Evolutionary conservation across 2,888 invertebrate species (phyloP), one percentile per base, ranked within the genome.

Genomic region (Phrixothrix hirtus): DNA sequence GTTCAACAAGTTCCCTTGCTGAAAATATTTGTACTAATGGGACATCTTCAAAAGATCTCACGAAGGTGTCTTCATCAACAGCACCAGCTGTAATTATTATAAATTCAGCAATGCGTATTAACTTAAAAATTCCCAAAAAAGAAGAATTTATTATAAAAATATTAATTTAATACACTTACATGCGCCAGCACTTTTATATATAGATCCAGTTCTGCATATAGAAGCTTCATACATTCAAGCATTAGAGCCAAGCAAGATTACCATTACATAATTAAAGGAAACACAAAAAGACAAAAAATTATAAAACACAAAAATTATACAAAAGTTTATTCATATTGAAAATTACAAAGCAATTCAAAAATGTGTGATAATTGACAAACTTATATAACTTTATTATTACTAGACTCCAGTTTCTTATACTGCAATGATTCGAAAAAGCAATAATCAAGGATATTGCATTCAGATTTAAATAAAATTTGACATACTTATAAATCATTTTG

Each of bases 31-130:
- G 89, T 10, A 94, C 80, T 36, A 87, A 84, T 3, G 93, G 89
- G 15, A 89, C 87, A 64, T 88, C 84, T 65, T 91, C 89, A 77
- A 97, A 96, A 1, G 88, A 85, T 25, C 86, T 86, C 56, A 89
- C 84, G 75, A 97, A 97, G 1, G 86, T 83, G 47, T 95, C 94
- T 73, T 89, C 87, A 52, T 95, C 94, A 2, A 96, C 88, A 3
- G 91, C 91, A 35, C 96, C 96, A 17, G 94, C 92, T 58, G 16
- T 12, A 54, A 38, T 26, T 26, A 46, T n/a, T 45, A 29, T n/a
- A 36, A 21, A 36, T 3, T 13, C n/a, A n/a, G n/a, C n/a, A n/a
- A n/a, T n/a, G n/a, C n/a, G n/a, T n/a, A 37, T 13, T 9, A 10
- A 36, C 25, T 32, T 12, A 15, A 12, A 36, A 21, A 34, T 6